Evolutionary conservation across 2,797 vertebrate genomes (phyloP), one percentile per base, ranked within the genome.

Genomic region (Sebastiscus albofasciatus): DNA sequence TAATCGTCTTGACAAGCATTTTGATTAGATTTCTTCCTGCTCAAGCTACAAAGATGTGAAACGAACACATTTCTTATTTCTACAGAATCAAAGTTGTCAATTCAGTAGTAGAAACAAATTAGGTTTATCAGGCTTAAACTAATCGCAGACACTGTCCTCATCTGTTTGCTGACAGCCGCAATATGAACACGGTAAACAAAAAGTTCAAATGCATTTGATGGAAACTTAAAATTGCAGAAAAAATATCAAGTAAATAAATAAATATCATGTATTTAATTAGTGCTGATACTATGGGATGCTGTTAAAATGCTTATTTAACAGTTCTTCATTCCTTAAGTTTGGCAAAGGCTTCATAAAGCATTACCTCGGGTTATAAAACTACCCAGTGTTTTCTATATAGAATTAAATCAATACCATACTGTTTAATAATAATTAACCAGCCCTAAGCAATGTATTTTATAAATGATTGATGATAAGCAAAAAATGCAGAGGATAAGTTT

Each of bases 281-380:
- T 60, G 67, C 67, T 62, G 74, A 75, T 79, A 29, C 80, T 83
- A 72, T 55, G 42, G 59, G 68, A 85, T 70, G 59, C 72, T 71
- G 24, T 24, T 83, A 69, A 90, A 87, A 61, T 85, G 77, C 84
- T 88, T 87, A 87, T 81, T 89, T 84, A 89, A 84, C 74, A 72
- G 22, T 84, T 88, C 24, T 70, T 24, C 8, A 79, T 79, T 42
- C 82, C 65, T 67, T 54, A 86, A 69, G 72, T 90, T 87, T 87
- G 66, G 88, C 39, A 85, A 84, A 84, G 55, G 26, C 61, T 87
- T 83, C 71, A 76, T 69, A 67, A 62, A 84, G 76, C 58, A 62
- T 78, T 67, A 68, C 87, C 69, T 7, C 27, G 26, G 84, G 75
- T 82, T 84, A 72, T 74, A 42, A 65, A 82, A 81, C 59, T n/a